Evolutionary conservation across 2,113 vertebrate genomes (phyloP), one percentile per base, ranked within the genome.

Genomic region (Piprites chloris): DNA sequence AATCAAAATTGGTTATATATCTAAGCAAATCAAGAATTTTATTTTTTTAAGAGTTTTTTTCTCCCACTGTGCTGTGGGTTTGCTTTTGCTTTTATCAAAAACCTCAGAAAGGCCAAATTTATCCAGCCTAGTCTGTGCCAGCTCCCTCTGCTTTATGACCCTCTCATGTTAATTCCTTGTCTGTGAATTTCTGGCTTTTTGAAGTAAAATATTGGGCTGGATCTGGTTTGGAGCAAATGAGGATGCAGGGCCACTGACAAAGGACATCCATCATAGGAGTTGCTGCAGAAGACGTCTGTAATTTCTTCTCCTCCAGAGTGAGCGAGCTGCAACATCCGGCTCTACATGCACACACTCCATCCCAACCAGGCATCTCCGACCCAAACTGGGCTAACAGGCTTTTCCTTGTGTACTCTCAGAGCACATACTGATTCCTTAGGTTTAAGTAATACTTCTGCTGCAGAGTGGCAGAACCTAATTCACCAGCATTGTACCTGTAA

Each of bases 281-380:
- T 21, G 11, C 68, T 81, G 56, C 74, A 49, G 76, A 67, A 83
- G 59, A 33, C 6, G 5, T 41, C 44, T 68, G 61, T 37, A 32
- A 14, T 59, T 74, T 55, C 79, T 74, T 33, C 62, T 85, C 39
- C 52, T 76, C 13, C 1, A 0, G 12, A 44, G 52, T 6, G 21
- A 41, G 23, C 2, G 42, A 59, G 22, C 46, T 32, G 67, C 68
- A 35, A 17, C 67, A 35, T 24, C 23, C 61, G 74, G 55, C 37
- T 65, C 49, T 42, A 1, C 2, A 0, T 12, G 18, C 32, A 30
- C 9, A 0, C 39, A 5, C 10, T 8, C 37, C 56, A 18, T n/a
- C 58, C 49, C 71, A 24, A 1, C 11, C 2, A 1, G 33, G 49
- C 23, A 16, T 37, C 37, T 65, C 71, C 1, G 0, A 49, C 41